Base-by-base conservation (phyloP, 1,140 invertebrate species). In the Zaprionus ornatus region DNA sequence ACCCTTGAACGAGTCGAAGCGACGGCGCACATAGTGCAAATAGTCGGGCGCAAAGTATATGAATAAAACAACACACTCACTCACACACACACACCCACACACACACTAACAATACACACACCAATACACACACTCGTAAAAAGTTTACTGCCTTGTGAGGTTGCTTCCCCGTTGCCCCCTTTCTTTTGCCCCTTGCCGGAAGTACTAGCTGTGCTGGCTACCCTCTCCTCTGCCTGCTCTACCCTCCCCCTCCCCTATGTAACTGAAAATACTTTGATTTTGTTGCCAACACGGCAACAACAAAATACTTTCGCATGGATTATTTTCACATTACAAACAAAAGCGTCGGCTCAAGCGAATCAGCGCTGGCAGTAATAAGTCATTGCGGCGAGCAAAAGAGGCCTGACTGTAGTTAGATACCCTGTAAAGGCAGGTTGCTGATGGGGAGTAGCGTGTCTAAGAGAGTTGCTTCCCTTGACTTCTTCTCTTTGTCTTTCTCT, bases 271-370 rank as follows among this genome's bases (percentile, higher is more conserved):
- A 90, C 85, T 88, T 88, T 88, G 79, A 79, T 86, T 87, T 86
- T 86, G 62, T 78, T 68, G 75, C 35, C 45, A 65, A 56, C 79
- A 79, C 45, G 61, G 57, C 74, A 82, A 63, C 67, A 78, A 73
- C 42, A 79, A 83, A 50, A 50, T 50, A 73, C 80, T 79, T 73
- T 75, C 74, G 77, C 68, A 70, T 78, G 80, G 80, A 88, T 87
- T 88, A 87, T 88, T 88, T 87, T 83, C 84, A 78, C 80, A 83
- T 87, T 83, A 83, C 80, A 88, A 88, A 80, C 84, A 88, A 87
- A 80, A 69, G 76, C 80, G 56, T 67, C 55, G 62, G 73, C 37
- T 32, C 29, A 35, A 52, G 1, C 21, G 25, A 35, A 79, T 69
- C 70, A 66, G 56, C 80, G 83, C 80, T 69, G 77, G 29, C 29